phyloP scores from a whole-genome alignment of 2,797 vertebrate genomes.

The Microhierax caerulescens region DNA sequence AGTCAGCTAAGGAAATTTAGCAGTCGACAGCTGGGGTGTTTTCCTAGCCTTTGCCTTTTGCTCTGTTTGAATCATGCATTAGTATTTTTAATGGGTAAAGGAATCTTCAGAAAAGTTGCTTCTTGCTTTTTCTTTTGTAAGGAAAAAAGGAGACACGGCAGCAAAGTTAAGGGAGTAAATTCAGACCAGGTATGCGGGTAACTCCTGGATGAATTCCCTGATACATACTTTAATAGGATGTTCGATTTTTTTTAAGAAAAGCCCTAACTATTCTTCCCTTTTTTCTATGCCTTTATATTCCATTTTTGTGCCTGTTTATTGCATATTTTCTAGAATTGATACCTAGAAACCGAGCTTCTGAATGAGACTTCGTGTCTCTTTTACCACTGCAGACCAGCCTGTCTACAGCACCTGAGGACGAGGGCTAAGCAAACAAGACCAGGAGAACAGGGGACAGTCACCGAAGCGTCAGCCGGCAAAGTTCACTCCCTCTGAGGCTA shows the following conservation, averaged over 20 bases:
- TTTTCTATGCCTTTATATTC: background rate
- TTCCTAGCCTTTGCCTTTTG: too few species aligned
- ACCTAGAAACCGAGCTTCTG: too few species aligned
- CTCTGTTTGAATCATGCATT: background rate
- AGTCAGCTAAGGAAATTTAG: background rate
- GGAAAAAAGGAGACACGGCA: background rate
- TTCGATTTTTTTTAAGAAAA: background rate
- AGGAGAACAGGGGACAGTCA: background rate
- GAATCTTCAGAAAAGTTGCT: background rate
- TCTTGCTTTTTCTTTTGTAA: too few species aligned
- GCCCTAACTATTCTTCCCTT: background rate
- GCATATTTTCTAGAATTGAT: background rate
- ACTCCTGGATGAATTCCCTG: background rate
- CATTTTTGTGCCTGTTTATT: background rate
- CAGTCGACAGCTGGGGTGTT: too few species aligned
- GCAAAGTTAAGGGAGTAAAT: background rate
- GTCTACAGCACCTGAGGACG: background rate
- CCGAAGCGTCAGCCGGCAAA: background rate
- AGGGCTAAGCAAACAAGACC: too few species aligned
- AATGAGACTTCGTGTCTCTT: background rate
- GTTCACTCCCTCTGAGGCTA: too few species aligned
- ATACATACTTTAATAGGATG: background rate
- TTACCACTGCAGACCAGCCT: background rate
- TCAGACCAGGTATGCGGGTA: background rate
- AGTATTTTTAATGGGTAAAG: background rate